These are phyloP conservation scores for Camarhynchus parvulus DNA, from an alignment of 2,113 vertebrate species.

Conservation along the genomic window DNA sequence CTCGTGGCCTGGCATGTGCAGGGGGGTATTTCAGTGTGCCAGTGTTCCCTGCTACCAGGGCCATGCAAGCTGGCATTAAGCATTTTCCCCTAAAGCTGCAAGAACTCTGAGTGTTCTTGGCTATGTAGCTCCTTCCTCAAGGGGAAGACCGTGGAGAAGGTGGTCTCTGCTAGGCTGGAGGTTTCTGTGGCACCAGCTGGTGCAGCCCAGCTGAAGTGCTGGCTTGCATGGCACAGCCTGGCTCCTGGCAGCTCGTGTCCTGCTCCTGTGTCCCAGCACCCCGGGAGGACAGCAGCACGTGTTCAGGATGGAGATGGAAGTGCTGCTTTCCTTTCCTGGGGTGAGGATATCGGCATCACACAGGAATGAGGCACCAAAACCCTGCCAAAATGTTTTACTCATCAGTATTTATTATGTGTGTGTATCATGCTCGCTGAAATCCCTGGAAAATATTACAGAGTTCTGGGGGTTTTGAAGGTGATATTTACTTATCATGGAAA, in stretches of 20 bases:
- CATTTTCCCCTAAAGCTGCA: rapidly evolving
- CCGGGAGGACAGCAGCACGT: rapidly evolving
- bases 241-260: background rate
- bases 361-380: background rate
- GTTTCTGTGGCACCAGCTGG: background rate
- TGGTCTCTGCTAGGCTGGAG: background rate
- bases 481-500: rapidly evolving
- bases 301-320: background rate
- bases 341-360: background rate
- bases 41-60: background rate
- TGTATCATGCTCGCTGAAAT: rapidly evolving
- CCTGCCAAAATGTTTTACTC: background rate
- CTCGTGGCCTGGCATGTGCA: background rate
- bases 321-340: background rate
- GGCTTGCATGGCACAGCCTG: background rate
- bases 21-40: background rate
- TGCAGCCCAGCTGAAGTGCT: background rate
- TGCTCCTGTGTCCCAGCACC: background rate
- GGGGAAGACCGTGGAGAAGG: background rate
- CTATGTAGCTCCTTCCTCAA: background rate
- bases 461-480: background rate
- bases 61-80: background rate
- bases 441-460: background rate
- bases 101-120: background rate
- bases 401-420: background rate